Evolutionary conservation across 2,888 invertebrate species (phyloP), one percentile per base, ranked within the genome.

Genomic region (Caenorhabditis sulstoni): DNA sequence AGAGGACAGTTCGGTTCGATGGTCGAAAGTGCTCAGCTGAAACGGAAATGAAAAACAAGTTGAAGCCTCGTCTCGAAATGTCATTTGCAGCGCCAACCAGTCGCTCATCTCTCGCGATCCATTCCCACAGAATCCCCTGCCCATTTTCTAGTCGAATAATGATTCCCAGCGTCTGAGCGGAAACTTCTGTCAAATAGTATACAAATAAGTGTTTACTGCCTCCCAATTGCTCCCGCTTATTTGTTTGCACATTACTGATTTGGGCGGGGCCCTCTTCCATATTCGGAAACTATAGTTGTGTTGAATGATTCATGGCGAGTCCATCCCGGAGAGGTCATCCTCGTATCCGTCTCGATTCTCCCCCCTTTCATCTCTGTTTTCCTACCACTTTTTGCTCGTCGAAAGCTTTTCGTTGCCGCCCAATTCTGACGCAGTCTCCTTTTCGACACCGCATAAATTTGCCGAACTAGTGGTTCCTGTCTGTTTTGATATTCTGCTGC

Each of bases 171-270:
- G 41, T 18, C 37, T 47, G 35, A 65, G 45, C 23, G 52, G 50
- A 45, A 22, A 35, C 14, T 35, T 52, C 52, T 41, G 61, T 70
- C 59, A 68, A 68, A 50, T 59, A 68, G 49, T 59, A 68, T 70
- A 61, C 68, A 70, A 70, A 61, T 70, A 62, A 55, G 55, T 62
- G 70, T 62, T 71, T 71, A 71, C 62, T 62, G 37, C 41, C 16
- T 23, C 41, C 20, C n/a, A n/a, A n/a, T n/a, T n/a, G n/a, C 9
- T n/a, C 7, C 37, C 23, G 49, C 44, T 67, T 58, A 16, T 59
- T 68, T 52, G 68, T 52, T 68, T 59, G 50, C 14, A 11, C 41
- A 41, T 41, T 14, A 41, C 41, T 59, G 59, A 47, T 59, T 50
- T 68, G 41, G 41, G 12, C 41, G 41, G 7, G 11, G 11, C 37